Evolutionary conservation across 2,888 invertebrate genomes (phyloP).

Genomic region (Azorinus chamasolen): DNA sequence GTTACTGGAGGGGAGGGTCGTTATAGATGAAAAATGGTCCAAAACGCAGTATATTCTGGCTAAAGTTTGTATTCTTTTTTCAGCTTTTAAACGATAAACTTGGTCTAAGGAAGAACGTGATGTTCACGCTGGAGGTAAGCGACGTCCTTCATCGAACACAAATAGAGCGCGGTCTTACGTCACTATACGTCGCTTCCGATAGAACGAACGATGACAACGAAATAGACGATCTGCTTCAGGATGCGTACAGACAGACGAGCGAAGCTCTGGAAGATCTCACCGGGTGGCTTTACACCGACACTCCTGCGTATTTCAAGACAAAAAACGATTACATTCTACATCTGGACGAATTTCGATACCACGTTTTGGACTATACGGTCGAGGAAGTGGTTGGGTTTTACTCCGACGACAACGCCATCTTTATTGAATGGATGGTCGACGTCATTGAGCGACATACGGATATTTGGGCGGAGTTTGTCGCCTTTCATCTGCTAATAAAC

Average conservation of each 20-base stretch:
- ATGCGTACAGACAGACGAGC: constrained; percentile 25
- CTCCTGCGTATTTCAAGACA: not conserved
- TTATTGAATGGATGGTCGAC: constrained; percentile 33
- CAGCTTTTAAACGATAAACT: constrained; percentile 4
- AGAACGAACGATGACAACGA: not conserved
- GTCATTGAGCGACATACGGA: constrained; percentile 27
- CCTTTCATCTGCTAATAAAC: constrained; percentile 43
- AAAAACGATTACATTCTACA: constrained; percentile 4
- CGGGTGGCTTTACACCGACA: constrained; percentile 8
- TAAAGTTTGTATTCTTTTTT: not conserved
- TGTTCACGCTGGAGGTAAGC: constrained; percentile 33
- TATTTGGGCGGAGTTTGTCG: constrained; percentile 48
- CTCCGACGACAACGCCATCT: constrained; percentile 2
- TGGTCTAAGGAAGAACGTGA: constrained; percentile 23
- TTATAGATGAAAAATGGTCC: too few relatives aligned
- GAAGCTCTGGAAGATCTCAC: constrained; percentile 16
- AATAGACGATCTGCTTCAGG: constrained; percentile 3
- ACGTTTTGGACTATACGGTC: not conserved
- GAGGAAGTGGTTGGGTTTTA: constrained; percentile 1
- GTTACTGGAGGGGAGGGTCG: too few relatives aligned
- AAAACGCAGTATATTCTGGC: too few relatives aligned
- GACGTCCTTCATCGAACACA: constrained; percentile 30
- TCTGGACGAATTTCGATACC: constrained; percentile 14
- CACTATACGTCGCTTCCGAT: constrained; percentile 32
- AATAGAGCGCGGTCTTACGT: constrained; percentile 29